A percentile compares a stretch with the other conserved stretches of the same genome.
Evolutionary conservation across 2,113 vertebrate species (phyloP).

Genomic region (Morone chrysops): DNA sequence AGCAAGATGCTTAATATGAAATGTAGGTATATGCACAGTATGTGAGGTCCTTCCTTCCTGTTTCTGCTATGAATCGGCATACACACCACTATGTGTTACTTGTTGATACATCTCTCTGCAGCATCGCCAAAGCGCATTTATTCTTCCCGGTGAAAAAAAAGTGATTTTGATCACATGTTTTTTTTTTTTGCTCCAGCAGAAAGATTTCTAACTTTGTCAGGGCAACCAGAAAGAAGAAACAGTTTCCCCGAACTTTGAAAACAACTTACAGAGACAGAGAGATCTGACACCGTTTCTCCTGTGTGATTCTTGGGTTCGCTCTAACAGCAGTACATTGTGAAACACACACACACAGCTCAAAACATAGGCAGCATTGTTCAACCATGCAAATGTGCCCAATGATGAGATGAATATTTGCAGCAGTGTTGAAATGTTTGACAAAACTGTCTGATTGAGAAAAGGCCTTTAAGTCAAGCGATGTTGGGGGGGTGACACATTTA

Average conservation of each 20-base stretch:
- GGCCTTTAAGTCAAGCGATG: not conserved
- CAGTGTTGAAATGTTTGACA: slow-evolving; percentile 16
- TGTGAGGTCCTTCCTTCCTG: too few species aligned
- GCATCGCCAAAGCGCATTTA: not conserved
- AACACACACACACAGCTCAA: not conserved
- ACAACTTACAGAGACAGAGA: not conserved
- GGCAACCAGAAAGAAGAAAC: slow-evolving; percentile 8
- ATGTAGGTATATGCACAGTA: too few species aligned
- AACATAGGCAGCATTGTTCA: not conserved
- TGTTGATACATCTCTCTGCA: not conserved
- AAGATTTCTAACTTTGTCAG: slow-evolving; percentile 4
- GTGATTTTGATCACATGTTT: not conserved
- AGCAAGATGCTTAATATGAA: not conserved
- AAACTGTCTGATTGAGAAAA: not conserved
- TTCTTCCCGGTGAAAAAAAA: slow-evolving; percentile 15
- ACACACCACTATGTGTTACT: not conserved
- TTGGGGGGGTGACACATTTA: not conserved
- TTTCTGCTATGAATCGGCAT: not conserved
- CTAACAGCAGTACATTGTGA: slow-evolving; percentile 26
- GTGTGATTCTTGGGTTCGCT: slow-evolving; percentile 42
- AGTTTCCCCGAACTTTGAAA: slow-evolving; percentile 23
- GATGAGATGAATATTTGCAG: slow-evolving; percentile 13
- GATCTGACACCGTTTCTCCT: slow-evolving; percentile 31
- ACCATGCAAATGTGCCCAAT: not conserved
- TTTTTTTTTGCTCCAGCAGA: not conserved